Evolutionary conservation across 2,113 vertebrate genomes (phyloP).

Genomic region (Herpetotheres cachinnans): DNA sequence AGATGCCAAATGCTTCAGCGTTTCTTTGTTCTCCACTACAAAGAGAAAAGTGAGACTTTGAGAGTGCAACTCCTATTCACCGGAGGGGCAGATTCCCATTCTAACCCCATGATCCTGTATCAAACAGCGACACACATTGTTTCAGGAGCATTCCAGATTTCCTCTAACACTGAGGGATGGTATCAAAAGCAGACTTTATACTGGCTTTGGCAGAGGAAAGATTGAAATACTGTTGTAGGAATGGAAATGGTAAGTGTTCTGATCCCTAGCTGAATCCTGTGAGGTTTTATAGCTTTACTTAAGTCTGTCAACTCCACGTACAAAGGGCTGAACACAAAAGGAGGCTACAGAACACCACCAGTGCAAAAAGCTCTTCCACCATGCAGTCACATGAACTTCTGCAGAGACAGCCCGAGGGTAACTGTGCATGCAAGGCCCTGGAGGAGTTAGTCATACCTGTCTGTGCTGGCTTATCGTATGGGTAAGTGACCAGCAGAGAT

Average conservation of each 20-base stretch:
- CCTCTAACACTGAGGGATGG: not conserved
- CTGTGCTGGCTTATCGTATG: constrained; percentile 91
- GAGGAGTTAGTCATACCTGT: constrained; percentile 74
- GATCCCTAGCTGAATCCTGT: not conserved
- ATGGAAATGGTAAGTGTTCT: not conserved
- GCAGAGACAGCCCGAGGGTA: not conserved
- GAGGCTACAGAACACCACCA: not conserved
- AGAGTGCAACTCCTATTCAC: not conserved
- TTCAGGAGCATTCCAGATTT: not conserved
- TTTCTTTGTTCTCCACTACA: constrained; percentile 91
- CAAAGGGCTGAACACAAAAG: not conserved
- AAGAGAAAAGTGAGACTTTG: not conserved
- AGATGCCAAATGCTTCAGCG: constrained; percentile 89
- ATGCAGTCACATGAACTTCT: not conserved
- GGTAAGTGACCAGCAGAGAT: constrained; percentile 90
- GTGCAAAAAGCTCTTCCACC: not conserved
- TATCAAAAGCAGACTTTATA: not conserved
- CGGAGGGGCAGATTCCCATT: not conserved
- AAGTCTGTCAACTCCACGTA: not conserved
- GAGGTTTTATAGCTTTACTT: not conserved
- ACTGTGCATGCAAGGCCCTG: not conserved
- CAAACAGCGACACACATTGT: not conserved
- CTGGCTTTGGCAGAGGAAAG: not conserved
- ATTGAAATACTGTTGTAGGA: not conserved
- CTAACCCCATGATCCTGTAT: not conserved